Evolutionary conservation across 2,888 invertebrate species (phyloP).

Genomic region (Cylindroiulus punctatus): DNA sequence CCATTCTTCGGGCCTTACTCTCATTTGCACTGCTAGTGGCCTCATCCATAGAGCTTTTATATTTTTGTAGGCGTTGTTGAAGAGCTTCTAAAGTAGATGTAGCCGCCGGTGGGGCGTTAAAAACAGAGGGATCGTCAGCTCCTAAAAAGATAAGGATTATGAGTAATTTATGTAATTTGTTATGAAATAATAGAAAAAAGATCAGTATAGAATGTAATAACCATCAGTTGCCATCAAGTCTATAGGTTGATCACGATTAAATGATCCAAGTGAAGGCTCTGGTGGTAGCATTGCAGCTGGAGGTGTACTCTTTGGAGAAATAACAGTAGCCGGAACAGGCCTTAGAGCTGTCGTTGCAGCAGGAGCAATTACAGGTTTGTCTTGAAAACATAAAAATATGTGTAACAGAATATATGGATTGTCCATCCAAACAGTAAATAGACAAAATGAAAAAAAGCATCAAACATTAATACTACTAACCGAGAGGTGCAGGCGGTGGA

Average conservation of each 20-base stretch:
- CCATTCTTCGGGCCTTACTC: constrained; percentile 88
- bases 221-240: constrained; percentile 39
- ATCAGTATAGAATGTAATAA: neutral
- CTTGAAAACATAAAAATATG: neutral
- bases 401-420: neutral
- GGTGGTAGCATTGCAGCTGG: neutral
- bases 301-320: constrained; percentile 59
- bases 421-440: neutral
- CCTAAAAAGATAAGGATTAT: neutral
- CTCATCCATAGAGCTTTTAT: constrained; percentile 77
- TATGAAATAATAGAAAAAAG: neutral
- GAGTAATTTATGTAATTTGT: too few species aligned
- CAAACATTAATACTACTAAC: constrained; percentile 59
- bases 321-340: neutral
- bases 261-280: constrained; percentile 41
- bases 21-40: constrained; percentile 82
- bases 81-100: constrained; percentile 77
- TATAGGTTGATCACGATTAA: constrained; percentile 1
- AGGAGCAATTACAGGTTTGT: neutral
- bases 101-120: constrained; percentile 67
- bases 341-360: neutral
- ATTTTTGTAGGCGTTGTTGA: constrained; percentile 83
- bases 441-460: neutral
- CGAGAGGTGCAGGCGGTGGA: constrained; percentile 69
- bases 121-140: constrained; percentile 59